Evolutionary conservation across 2,113 vertebrate genomes (phyloP).

Genomic region (Sciurus niger): DNA sequence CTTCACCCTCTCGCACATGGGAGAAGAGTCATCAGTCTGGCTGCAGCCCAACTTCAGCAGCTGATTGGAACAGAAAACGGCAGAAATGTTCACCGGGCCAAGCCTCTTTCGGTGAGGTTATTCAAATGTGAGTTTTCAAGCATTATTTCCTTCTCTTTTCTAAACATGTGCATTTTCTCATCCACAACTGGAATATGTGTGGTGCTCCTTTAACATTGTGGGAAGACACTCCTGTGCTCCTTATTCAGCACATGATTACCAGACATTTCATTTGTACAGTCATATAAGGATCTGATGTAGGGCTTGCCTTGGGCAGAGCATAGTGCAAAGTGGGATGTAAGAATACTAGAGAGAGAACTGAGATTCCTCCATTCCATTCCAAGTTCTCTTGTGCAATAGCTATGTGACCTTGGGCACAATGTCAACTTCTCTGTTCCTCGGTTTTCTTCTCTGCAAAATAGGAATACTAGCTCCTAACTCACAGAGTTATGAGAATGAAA

Average conservation of each 20-base stretch:
- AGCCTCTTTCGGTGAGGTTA: background rate
- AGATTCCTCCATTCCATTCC: background rate
- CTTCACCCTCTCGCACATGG: conserved; percentile 44
- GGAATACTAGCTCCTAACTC: background rate
- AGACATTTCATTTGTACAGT: background rate
- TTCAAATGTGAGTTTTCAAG: background rate
- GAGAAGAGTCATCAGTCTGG: conserved; percentile 56
- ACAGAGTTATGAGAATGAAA: background rate
- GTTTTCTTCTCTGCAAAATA: background rate
- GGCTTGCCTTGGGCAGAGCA: background rate
- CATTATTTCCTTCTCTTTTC: background rate
- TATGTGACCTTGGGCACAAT: background rate
- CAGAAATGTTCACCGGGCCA: background rate
- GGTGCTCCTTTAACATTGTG: background rate
- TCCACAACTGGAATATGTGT: background rate
- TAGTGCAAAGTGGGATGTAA: background rate
- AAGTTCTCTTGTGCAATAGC: background rate
- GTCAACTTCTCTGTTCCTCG: background rate
- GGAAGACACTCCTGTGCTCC: background rate
- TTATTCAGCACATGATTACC: background rate
- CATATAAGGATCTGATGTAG: background rate
- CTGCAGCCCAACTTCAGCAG: conserved; percentile 62
- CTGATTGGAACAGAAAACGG: conserved; percentile 58
- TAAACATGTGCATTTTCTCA: background rate
- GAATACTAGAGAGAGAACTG: background rate